phyloP scores from a whole-genome alignment of 2,888 invertebrate species.

The Zootermopsis nevadensis region DNA sequence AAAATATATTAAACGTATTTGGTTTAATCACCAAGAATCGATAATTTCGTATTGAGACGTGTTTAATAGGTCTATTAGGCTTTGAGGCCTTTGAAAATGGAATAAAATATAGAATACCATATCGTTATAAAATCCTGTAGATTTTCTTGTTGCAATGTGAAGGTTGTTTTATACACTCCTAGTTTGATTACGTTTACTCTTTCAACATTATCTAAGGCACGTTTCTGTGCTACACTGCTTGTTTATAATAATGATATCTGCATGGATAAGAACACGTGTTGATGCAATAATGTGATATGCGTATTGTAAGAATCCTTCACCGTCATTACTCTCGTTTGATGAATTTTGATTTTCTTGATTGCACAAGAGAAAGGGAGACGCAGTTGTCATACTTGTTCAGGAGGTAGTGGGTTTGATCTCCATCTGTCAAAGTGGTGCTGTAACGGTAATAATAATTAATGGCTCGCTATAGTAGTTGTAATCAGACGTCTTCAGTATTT shows the following conservation, averaged over 20 bases:
- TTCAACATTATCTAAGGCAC: no score
- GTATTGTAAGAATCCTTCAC: neutral
- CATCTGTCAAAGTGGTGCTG: neutral
- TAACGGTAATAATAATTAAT: constrained; percentile 1
- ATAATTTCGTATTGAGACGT: no score
- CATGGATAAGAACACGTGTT: neutral
- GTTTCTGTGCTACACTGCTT: no score
- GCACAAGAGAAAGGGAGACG: neutral
- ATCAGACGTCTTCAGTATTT: neutral
- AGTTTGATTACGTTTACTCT: no score
- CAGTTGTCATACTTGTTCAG: neutral
- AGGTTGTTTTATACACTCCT: no score
- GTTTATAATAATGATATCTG: neutral
- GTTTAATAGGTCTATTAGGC: no score
- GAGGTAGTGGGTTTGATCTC: neutral
- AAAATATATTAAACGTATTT: no score
- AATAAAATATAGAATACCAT: no score
- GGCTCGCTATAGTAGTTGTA: neutral
- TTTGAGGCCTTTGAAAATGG: no score
- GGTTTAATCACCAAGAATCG: no score
- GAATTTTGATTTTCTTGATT: neutral
- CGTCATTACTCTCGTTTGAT: neutral
- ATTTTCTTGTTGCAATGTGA: no score
- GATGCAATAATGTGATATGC: neutral
- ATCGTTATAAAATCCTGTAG: no score